A percentile compares a stretch with the other conserved stretches of the same genome.
phyloP scores from a whole-genome alignment of 2,113 vertebrate species.

The Anoura caudifer region DNA sequence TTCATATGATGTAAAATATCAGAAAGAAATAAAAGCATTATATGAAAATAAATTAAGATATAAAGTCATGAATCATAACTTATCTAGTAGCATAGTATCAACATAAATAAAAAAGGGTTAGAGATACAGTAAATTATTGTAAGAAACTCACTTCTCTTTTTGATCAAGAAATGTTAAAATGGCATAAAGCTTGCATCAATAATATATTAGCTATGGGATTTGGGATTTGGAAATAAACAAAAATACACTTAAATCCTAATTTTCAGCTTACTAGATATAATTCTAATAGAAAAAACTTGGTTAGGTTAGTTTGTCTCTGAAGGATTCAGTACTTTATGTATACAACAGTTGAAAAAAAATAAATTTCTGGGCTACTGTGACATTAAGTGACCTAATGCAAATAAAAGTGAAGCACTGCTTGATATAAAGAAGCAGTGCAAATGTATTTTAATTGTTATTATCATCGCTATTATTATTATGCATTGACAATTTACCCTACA shows the following conservation, averaged over 20 bases:
- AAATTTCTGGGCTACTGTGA: not conserved
- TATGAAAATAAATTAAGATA: not conserved
- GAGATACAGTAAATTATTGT: not conserved
- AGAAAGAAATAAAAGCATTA: not conserved
- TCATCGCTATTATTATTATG: not conserved
- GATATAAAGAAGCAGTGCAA: not conserved
- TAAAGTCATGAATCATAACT: not conserved
- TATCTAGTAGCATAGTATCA: not conserved
- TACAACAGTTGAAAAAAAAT: not conserved
- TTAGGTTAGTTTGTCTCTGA: not conserved
- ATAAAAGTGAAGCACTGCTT: not conserved
- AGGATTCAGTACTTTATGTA: not conserved
- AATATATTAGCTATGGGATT: not conserved
- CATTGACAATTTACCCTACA: not conserved
- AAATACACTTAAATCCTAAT: not conserved
- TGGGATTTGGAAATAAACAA: not conserved
- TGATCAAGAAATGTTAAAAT: not conserved
- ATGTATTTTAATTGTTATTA: not conserved
- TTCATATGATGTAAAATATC: not conserved
- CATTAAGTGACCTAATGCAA: not conserved
- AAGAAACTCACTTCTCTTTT: not conserved
- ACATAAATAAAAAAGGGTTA: not conserved
- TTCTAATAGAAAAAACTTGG: not conserved
- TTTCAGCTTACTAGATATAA: not conserved
- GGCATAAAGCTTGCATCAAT: not conserved